Base-by-base conservation (phyloP, 2,113 vertebrate species). In the Malaclemys terrapin region DNA sequence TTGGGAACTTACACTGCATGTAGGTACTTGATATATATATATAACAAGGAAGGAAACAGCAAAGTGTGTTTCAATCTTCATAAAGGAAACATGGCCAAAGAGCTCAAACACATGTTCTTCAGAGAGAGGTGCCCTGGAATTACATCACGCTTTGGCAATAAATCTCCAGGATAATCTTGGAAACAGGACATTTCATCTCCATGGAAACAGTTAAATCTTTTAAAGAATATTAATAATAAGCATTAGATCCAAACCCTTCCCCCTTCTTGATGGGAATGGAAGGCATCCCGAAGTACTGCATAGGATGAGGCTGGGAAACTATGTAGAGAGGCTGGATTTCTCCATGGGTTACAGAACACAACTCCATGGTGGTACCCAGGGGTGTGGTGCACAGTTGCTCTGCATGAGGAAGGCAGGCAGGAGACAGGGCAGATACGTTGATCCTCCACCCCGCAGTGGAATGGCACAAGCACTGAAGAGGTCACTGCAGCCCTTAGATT, bases 121-220 rank as follows among this genome's bases (percentile, higher is more conserved):
- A 87, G 87, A 93, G 87, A 87, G 88, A 94, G 87, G 90, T 52
- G 49, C 49, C 56, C 85, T 96, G 84, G 82, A 94, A 94, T 97
- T 96, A 87, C 87, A 90, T 31, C 10, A 25, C 3, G 2, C 38
- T 45, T 76, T 45, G 22, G 42, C 20, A 22, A 13, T 45, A 89
- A 31, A 91, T 20, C 27, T 52, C 80, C 59, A 85, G 11, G 89
- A 93, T 87, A 49, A 56, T 91, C 89, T 7, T 83, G 89, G 89
- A 82, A 54, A 93, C 90, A 85, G 19, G 45, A n/a, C 5, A 94
- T 87, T 95, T 91, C 0, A 83, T 57, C 59, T 75, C 38, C 31
- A 20, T 84, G 76, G 91, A 89, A 93, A 17, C 13, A 76, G 75
- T 85, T 91, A 87, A 82, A 89, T 69, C 53, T 1, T 29, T 0